Evolutionary conservation across 2,797 vertebrate species (phyloP), one percentile per base, ranked within the genome.

Genomic region (Acestrorhynchus altus): DNA sequence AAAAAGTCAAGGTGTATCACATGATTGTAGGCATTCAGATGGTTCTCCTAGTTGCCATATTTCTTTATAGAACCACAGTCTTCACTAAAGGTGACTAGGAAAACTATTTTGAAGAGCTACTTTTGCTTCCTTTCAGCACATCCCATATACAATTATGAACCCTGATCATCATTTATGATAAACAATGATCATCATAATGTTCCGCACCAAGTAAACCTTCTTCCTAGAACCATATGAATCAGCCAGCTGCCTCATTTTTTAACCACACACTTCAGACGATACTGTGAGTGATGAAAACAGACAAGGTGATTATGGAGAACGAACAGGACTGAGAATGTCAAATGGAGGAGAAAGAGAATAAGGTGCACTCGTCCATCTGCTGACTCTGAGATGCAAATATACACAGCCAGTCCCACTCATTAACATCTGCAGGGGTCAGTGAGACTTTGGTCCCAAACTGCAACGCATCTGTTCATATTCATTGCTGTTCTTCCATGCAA

Each of bases 401-500:
- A 66, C 61, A 44, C 61, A 24, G 12, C 6, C 64, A 10, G 15
- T 47, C 40, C 42, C 64, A 26, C 59, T 61, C 24, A 72, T 56
- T 57, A 47, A 65, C 68, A 77, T 54, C 47, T 65, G 54, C 20
- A 67, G 35, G 31, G 4, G 64, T 66, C 40, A 42, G 20, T 31
- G 12, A 71, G 40, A 15, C 18, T 51, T 18, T 22, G 10, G 57
- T 61, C 11, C 54, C 40, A 24, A 4, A 28, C 44, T 40, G n/a
- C 10, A 28, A 22, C 54, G 12, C 12, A 11, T 61, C 66, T 16
- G 56, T 26, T 80, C 40, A 66, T 56, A 35, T 28, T 35, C 7
- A 6, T n/a, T 9, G 16, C 56, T 59, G 42, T 51, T 74, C 54
- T 74, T 44, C 47, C 64, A 54, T 65, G 60, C 20, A 52, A 68